Base-by-base conservation (phyloP, 1,140 invertebrate species). In the Anthonomus grandis region DNA sequence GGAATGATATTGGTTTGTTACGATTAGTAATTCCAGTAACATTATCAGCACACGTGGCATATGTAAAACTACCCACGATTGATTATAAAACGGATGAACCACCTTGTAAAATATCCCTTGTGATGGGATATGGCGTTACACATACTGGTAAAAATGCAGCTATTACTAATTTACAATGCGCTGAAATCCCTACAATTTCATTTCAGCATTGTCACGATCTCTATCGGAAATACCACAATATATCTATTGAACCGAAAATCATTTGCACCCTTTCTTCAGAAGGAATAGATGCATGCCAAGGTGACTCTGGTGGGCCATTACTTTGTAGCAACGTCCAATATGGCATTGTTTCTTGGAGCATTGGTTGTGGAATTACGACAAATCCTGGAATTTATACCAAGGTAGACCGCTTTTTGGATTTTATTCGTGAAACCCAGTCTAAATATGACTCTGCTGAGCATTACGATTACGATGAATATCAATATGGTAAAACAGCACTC, bases 251-350 rank as follows among this genome's bases (percentile, higher is more conserved):
- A 34, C 12, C n/a, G n/a, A 6, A 21, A 6, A 19, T 22, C 12
- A 6, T 56, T 6, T 58, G 37, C 38, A 56, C 55, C 18, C 15
- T 48, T 10, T 49, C 47, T 4, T 23, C 31, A 22, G 18, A 23
- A 25, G 38, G 25, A 10, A 48, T 38, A 31, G 60, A 63, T 45
- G 41, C 60, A 1, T 63, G 60, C 31, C 58, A 63, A 50, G 78
- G 78, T 38, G 79, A 81, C 58, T 75, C 74, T 12, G 79, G 79
- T n/a, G 79, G 79, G n/a, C 79, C 79, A 12, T 49, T 80, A 4
- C 68, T 78, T 5, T 78, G 76, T 59, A 62, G 71, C 13, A 59
- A 62, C 9, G 63, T 74, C 21, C 63, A 75, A 48, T 62, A 65
- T 21, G 78, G 78, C 5, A 70, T 79, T 4, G 71, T 76, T 4